Conservation (phyloP, 2,113 vertebrate species). For the Willisornis vidua region DNA sequence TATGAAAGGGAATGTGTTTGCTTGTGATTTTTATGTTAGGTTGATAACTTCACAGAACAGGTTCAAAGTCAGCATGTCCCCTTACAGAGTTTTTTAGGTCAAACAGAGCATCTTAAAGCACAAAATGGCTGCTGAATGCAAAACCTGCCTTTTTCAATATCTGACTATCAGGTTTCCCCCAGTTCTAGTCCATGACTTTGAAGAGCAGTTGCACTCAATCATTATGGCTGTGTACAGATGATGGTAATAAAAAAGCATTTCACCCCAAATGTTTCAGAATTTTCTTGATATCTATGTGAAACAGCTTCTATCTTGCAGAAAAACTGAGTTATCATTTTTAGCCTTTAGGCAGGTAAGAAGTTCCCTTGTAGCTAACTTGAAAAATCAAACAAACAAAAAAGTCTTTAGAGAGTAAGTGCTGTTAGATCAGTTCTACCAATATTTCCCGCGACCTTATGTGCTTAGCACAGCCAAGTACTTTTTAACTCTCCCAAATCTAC, state of each 20-base stretch:
- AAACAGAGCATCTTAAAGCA: background rate
- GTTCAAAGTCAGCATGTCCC: background rate
- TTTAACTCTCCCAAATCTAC: background rate
- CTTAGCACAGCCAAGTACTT: background rate
- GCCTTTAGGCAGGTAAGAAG: background rate
- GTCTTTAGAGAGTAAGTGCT: background rate
- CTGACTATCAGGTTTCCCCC: background rate
- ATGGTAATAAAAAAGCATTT: background rate
- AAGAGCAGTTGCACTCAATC: background rate
- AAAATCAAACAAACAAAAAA: background rate
- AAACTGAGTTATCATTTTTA: background rate
- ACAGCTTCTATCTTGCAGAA: background rate
- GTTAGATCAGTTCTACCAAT: background rate
- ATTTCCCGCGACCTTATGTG: background rate
- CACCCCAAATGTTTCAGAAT: background rate
- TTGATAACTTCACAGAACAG: background rate
- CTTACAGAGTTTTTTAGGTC: background rate
- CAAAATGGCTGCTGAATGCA: background rate
- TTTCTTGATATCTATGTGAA: background rate
- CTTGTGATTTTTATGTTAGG: background rate
- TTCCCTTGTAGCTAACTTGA: background rate
- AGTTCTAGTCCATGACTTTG: background rate
- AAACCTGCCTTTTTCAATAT: background rate
- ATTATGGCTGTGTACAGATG: background rate
- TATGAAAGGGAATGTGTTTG: background rate